These are phyloP conservation scores for Aleadryas rufinucha DNA, from an alignment of 2,113 vertebrate species.

Conservation along the genomic window DNA sequence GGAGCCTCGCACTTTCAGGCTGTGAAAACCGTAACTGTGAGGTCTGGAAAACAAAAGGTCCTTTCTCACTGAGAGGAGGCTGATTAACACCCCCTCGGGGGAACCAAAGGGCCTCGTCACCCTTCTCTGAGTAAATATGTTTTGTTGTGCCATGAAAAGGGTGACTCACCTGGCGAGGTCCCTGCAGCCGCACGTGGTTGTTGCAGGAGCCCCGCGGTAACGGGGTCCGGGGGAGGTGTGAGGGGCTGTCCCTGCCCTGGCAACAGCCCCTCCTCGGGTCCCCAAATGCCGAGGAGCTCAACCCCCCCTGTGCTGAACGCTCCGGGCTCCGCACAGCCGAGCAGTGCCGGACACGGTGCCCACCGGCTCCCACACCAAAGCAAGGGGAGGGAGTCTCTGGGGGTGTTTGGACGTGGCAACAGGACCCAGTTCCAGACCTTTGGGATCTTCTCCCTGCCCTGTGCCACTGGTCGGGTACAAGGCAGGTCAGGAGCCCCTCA, in stretches of 20 bases:
- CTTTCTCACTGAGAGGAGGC: not conserved
- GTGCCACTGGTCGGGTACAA: accelerated
- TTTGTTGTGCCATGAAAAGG: not conserved
- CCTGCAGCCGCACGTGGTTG: not conserved
- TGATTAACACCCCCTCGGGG: not conserved
- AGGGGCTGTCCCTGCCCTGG: not conserved
- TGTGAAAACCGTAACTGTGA: not conserved
- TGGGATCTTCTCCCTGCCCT: not conserved
- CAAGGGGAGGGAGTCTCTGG: not conserved
- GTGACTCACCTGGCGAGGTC: conserved; percentile 48
- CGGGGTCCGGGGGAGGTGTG: not conserved
- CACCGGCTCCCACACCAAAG: not conserved
- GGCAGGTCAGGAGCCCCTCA: not conserved
- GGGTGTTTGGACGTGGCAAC: not conserved
- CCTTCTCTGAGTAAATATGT: not conserved
- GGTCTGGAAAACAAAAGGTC: not conserved
- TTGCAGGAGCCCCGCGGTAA: accelerated
- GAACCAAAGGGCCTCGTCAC: not conserved
- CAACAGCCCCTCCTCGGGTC: accelerated
- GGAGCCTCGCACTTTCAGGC: accelerated
- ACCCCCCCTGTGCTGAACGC: accelerated
- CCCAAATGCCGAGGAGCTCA: accelerated
- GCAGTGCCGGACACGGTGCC: accelerated
- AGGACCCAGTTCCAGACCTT: not conserved
- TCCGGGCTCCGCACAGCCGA: accelerated